Conservation (phyloP, 2,113 vertebrate genomes). For the Xenus cinereus region DNA sequence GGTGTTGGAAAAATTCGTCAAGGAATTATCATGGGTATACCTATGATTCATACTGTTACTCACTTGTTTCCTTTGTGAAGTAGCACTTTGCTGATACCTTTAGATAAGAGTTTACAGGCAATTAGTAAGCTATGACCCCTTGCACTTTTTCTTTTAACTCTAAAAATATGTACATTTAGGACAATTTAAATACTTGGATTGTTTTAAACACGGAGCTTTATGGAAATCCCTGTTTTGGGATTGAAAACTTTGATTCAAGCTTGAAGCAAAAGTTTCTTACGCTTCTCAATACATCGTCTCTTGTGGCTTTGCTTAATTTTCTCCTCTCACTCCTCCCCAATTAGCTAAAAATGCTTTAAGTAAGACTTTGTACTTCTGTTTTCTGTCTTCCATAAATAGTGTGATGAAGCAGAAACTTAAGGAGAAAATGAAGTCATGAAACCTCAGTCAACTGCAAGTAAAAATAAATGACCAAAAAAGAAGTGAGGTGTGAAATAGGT, state of each 20-base stretch:
- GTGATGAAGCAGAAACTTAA: not conserved
- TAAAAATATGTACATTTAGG: not conserved
- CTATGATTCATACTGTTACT: not conserved
- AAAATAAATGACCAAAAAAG: constrained; percentile 16
- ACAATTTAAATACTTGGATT: not conserved
- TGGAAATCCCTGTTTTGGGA: not conserved
- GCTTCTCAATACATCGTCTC: not conserved
- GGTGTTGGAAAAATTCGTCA: constrained; percentile 20
- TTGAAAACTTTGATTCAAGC: not conserved
- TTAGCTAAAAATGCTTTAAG: not conserved
- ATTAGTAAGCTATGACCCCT: not conserved
- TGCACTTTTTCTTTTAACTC: not conserved
- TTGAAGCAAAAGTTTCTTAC: not conserved
- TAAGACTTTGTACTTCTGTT: not conserved
- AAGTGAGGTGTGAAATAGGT: constrained; percentile 27
- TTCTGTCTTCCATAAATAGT: not conserved
- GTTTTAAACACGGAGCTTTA: accelerated
- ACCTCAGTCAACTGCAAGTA: not conserved
- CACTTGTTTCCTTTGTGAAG: not conserved
- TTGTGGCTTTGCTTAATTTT: not conserved
- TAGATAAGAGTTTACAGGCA: not conserved
- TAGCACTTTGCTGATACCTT: not conserved
- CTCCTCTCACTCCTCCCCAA: accelerated
- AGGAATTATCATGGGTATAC: not conserved
- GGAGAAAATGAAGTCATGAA: not conserved